Evolutionary conservation across 2,797 vertebrate genomes (phyloP).

Genomic region (Anolis apletophallus): DNA sequence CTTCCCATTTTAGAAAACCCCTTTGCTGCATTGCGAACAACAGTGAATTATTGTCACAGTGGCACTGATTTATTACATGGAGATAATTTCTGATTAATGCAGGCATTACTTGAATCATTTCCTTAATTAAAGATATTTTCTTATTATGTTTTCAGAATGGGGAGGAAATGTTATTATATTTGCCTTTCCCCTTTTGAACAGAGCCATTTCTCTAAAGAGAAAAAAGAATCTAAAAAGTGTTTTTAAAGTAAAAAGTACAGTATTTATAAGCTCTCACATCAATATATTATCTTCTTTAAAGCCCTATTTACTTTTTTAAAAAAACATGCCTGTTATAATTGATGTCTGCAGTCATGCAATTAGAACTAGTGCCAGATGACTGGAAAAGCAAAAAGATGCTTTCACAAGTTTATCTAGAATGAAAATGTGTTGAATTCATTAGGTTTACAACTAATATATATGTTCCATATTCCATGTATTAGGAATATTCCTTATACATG

Average conservation of each 20-base stretch:
- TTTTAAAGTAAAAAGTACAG: background rate
- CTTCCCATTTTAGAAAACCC: constrained; percentile 47
- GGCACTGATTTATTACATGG: constrained; percentile 51
- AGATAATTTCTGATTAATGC: constrained; percentile 46
- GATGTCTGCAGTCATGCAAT: background rate
- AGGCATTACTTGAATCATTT: constrained; percentile 54
- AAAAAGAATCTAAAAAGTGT: background rate
- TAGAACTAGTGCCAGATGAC: background rate
- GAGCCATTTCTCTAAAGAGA: background rate
- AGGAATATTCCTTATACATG: too few relatives aligned
- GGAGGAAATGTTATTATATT: constrained; percentile 16
- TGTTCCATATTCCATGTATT: too few relatives aligned
- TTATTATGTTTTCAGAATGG: constrained; percentile 28
- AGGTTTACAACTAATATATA: too few relatives aligned
- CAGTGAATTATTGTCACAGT: constrained; percentile 20
- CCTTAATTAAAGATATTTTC: constrained; percentile 57
- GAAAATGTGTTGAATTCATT: too few relatives aligned
- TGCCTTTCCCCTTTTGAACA: background rate
- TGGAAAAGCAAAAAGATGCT: background rate
- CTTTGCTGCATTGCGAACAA: constrained; percentile 31
- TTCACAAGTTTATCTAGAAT: too few relatives aligned
- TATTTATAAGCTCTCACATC: background rate
- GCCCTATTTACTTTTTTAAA: background rate
- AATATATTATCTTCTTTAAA: background rate
- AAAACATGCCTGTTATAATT: background rate